Percentiles rank a stretch among this genome's conserved stretches.
Evolutionary conservation across 2,797 vertebrate genomes (phyloP).

Genomic region (Leucoraja ocellata): DNA sequence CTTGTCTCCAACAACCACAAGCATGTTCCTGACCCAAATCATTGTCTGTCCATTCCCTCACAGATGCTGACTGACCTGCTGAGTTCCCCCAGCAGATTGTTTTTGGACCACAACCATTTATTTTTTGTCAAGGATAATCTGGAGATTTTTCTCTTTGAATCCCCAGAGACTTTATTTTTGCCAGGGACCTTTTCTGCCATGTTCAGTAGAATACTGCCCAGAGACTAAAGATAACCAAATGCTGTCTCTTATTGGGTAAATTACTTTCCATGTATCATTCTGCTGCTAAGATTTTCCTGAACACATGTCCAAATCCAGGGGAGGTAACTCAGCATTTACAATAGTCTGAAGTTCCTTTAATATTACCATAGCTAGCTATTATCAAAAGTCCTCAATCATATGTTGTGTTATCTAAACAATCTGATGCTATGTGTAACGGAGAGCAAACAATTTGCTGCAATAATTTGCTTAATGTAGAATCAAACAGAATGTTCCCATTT

Average conservation of each 20-base stretch:
- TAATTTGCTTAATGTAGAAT: not conserved
- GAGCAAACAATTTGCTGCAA: not conserved
- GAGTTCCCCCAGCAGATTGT: too few species aligned
- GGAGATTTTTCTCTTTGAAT: not conserved
- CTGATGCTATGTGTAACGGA: not conserved
- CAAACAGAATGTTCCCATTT: not conserved
- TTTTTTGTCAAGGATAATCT: not conserved
- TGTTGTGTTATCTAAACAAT: not conserved
- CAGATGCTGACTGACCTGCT: too few species aligned
- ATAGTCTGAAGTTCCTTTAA: not conserved
- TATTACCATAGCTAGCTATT: not conserved
- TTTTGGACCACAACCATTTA: too few species aligned
- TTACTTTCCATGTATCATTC: not conserved
- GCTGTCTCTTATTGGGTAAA: not conserved
- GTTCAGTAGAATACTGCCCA: not conserved
- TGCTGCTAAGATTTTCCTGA: not conserved
- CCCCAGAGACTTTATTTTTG: not conserved
- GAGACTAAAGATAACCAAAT: not conserved
- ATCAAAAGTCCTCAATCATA: not conserved
- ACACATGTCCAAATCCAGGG: not conserved
- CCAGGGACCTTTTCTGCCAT: not conserved
- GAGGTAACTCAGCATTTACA: not conserved
- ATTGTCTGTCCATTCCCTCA: too few species aligned
- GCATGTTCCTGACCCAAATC: not conserved
- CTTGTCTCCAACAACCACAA: not conserved